phyloP scores from a whole-genome alignment of 1,140 invertebrate genomes.

The Reticulitermes speratus region DNA sequence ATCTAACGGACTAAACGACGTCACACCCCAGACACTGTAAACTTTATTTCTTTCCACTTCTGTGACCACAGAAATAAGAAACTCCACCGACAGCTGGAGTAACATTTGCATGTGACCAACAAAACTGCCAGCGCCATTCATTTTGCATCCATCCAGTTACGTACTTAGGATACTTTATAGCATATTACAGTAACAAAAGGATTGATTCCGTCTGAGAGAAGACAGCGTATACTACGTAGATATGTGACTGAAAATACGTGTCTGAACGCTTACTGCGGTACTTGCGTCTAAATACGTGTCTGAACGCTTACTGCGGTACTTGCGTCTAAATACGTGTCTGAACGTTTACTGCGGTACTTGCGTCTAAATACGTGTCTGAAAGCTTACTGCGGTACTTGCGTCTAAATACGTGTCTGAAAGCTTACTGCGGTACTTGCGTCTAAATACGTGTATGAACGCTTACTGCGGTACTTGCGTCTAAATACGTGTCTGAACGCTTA shows the following conservation, averaged over 20 bases:
- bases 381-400: neutral
- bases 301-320: neutral
- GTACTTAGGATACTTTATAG: neutral
- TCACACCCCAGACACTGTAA: no score
- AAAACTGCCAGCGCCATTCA: no score
- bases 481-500: no score
- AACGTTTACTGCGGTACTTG: neutral
- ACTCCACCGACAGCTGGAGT: no score
- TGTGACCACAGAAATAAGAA: no score
- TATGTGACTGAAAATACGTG: neutral
- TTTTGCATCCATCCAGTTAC: neutral
- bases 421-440: neutral
- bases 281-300: neutral
- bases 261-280: neutral
- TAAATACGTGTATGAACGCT: no score
- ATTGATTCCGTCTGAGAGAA: neutral
- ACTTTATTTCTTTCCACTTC: no score
- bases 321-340: neutral
- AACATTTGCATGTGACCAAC: no score
- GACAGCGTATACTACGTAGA: no score
- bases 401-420: no score
- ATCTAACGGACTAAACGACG: no score
- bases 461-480: neutral
- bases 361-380: no score
- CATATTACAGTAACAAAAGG: neutral